A percentile compares a stretch with the other conserved stretches of the same genome.
Evolutionary conservation across 1,140 invertebrate species (phyloP).

Genomic region (Drosophila kurseongensis): DNA sequence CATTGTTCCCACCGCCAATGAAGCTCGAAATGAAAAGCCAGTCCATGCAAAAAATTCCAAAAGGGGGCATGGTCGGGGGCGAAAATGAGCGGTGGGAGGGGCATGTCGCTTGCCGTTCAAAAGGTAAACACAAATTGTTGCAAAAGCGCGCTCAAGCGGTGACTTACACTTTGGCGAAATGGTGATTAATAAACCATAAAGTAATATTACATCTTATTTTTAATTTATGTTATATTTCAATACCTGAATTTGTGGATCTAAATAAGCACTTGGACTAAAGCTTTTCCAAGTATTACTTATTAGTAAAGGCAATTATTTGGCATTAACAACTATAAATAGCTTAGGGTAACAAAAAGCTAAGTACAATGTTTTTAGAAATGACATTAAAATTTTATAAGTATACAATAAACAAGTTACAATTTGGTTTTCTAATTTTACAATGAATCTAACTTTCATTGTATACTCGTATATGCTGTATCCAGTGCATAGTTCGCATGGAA

Average conservation of each 20-base stretch:
- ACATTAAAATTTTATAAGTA: too few relatives aligned
- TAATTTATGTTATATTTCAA: too few relatives aligned
- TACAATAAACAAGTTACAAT: too few relatives aligned
- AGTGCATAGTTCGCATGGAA: constrained; percentile 4
- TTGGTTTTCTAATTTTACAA: too few relatives aligned
- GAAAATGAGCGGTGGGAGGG: background rate
- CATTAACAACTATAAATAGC: too few relatives aligned
- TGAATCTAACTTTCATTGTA: background rate
- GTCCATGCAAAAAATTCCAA: constrained; percentile 15
- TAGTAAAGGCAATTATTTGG: too few relatives aligned
- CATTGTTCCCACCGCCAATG: constrained; percentile 74
- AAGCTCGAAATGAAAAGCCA: constrained; percentile 65
- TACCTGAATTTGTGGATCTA: too few relatives aligned
- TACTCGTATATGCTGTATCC: background rate
- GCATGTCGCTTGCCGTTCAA: constrained; percentile 17
- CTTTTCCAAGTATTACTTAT: too few relatives aligned
- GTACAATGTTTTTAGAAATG: too few relatives aligned
- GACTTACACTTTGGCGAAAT: constrained; percentile 12
- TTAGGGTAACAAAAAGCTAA: too few relatives aligned
- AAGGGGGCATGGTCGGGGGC: background rate
- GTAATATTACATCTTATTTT: too few relatives aligned
- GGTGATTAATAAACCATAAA: background rate
- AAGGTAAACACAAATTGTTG: constrained; percentile 61
- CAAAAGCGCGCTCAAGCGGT: constrained; percentile 25
- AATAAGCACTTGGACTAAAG: too few relatives aligned